phyloP scores from a whole-genome alignment of 2,113 vertebrate genomes.

The Nipponia nippon region DNA sequence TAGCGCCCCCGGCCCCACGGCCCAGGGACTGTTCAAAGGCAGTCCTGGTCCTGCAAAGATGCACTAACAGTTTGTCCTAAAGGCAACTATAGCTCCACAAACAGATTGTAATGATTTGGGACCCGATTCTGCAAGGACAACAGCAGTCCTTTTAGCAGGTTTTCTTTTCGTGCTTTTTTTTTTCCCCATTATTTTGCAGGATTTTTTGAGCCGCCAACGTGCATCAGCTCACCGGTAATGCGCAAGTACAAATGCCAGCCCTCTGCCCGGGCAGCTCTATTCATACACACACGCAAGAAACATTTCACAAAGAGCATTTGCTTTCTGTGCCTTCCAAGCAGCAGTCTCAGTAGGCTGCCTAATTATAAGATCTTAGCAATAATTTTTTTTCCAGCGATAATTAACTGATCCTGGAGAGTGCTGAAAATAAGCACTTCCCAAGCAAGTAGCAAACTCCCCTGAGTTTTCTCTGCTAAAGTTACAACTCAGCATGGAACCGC shows the following conservation, averaged over 20 bases:
- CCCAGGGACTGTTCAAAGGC: not conserved
- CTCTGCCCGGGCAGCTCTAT: not conserved
- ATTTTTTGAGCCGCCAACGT: not conserved
- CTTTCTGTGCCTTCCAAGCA: not conserved
- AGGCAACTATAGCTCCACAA: not conserved
- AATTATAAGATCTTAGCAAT: constrained; percentile 47
- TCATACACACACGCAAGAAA: not conserved
- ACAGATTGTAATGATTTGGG: not conserved
- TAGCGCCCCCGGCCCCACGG: not conserved
- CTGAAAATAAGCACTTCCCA: constrained; percentile 41
- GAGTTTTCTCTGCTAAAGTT: constrained; percentile 11
- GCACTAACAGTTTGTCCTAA: not conserved
- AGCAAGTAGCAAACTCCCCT: constrained; percentile 36
- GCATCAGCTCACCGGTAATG: not conserved
- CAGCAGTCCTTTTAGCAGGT: not conserved
- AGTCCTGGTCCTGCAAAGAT: not conserved
- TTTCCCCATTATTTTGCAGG: not conserved
- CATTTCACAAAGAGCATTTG: not conserved
- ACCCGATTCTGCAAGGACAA: not conserved
- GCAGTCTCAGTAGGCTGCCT: constrained; percentile 6
- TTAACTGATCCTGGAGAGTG: constrained; percentile 34
- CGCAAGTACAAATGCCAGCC: not conserved
- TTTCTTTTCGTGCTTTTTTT: not conserved
- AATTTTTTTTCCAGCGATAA: constrained; percentile 4
- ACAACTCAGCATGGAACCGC: not conserved